Base-by-base conservation (phyloP, 2,888 invertebrate species). In the Salticus scenicus region DNA sequence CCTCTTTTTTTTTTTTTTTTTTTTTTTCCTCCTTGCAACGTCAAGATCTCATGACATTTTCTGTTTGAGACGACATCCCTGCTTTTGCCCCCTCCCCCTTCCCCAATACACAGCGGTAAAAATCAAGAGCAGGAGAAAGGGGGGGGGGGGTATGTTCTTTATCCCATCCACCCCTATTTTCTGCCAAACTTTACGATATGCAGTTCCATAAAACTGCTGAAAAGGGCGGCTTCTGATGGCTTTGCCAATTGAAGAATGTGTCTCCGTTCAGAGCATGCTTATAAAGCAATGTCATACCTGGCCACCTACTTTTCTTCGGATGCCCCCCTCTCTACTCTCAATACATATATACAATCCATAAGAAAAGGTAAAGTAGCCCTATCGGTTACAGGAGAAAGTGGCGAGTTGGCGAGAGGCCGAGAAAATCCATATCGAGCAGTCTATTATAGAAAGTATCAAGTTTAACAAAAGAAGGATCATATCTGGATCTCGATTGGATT, bases 41-140 rank as follows among this genome's bases (percentile, higher is more conserved):
- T 78, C 84, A 78, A 78, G 78, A 84, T 84, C 77, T 84, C 73
- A 67, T 84, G 78, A 84, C 77, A 78, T 72, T 78, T 70, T 67
- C 73, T 72, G 83, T 73, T 83, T 71, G 78, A 74, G 47, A 47
- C 63, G 84, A 84, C 78, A 73, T 78, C 73, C 77, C 73, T 57
- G 57, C 37, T 28, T 64, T 37, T 67, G 7, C 64, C 42, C 84
- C 76, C 63, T 47, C 20, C 73, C 69, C 57, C 42, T 17, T 14
- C 2, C 17, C 17, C 42, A 14, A 10, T 17, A 47, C 42, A 57
- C 24, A 5, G 24, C 24, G 5, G 17, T 24, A 57, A 51, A 83
- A 71, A 76, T 83, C 83, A 82, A 70, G 64, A 75, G 71, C 8
- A 37, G 67, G 67, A 57, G 24, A 47, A n/a, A 17, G 69, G 74